Evolutionary conservation across 2,888 invertebrate species (phyloP).

Genomic region (Aproaerema taeniolella): DNA sequence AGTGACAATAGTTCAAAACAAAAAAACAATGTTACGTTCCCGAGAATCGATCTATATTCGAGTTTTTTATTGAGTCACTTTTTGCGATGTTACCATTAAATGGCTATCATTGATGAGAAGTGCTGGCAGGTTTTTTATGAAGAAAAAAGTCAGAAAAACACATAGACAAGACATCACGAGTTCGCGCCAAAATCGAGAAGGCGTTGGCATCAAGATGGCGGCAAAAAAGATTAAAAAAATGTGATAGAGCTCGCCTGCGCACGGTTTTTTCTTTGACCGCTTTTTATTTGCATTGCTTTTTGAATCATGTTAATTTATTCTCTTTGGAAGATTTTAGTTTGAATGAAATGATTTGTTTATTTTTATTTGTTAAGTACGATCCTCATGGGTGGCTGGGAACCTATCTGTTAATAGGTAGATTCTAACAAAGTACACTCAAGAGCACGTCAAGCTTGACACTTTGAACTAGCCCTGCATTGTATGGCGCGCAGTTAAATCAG

Average conservation of each 20-base stretch:
- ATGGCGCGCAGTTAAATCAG: too few relatives aligned
- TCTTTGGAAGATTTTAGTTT: neutral
- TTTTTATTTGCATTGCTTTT: slow-evolving; percentile 9
- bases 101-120: slow-evolving; percentile 49
- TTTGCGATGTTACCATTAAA: slow-evolving; percentile 46
- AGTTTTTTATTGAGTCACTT: slow-evolving; percentile 28
- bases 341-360: too few relatives aligned
- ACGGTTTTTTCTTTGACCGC: slow-evolving; percentile 1
- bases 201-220: slow-evolving; percentile 32
- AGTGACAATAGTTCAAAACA: too few relatives aligned
- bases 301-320: slow-evolving; percentile 6
- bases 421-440: too few relatives aligned
- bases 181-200: slow-evolving; percentile 40
- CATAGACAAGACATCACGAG: slow-evolving; percentile 35
- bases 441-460: too few relatives aligned
- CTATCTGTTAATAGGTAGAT: too few relatives aligned
- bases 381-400: too few relatives aligned
- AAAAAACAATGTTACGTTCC: too few relatives aligned
- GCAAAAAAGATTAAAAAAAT: too few relatives aligned
- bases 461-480: too few relatives aligned
- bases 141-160: slow-evolving; percentile 33
- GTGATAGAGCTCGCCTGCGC: slow-evolving; percentile 6
- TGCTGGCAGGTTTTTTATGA: slow-evolving; percentile 29
- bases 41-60: slow-evolving; percentile 33
- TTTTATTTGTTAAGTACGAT: too few relatives aligned